These are phyloP conservation scores for Noctua comes DNA, from an alignment of 2,888 invertebrate species.

Conservation along the genomic window DNA sequence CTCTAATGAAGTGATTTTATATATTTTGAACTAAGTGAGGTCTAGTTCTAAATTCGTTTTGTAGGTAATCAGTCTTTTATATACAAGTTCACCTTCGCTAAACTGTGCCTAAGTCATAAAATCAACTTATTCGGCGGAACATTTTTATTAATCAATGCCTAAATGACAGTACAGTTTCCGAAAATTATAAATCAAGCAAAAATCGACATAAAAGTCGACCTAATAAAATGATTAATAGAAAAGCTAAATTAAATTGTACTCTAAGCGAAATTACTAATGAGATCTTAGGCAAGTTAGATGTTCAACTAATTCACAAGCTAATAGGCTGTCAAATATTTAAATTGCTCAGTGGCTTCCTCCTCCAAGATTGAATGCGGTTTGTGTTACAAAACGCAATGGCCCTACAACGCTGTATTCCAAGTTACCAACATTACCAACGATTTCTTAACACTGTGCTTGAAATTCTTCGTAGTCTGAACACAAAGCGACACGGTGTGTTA, in stretches of 20 bases:
- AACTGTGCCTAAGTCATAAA: constrained; percentile 27
- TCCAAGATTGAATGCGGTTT: constrained; percentile 86
- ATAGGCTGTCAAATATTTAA: constrained; percentile 85
- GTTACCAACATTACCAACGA: constrained; percentile 51
- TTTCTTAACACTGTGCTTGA: constrained; percentile 59
- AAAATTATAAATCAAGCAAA: constrained; percentile 33
- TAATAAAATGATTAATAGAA: constrained; percentile 32
- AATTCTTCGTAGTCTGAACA: constrained; percentile 44
- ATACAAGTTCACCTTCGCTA: constrained; percentile 8
- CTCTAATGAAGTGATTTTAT: constrained; percentile 33
- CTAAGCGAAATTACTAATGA: constrained; percentile 61
- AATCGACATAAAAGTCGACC: constrained; percentile 2
- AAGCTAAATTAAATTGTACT: constrained; percentile 48
- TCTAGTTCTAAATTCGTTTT: constrained; percentile 9
- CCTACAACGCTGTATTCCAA: constrained; percentile 66
- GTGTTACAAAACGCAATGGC: constrained; percentile 77
- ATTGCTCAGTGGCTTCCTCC: constrained; percentile 83
- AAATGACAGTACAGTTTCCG: constrained; percentile 26
- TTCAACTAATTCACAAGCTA: constrained; percentile 72
- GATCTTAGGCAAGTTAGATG: constrained; percentile 61
- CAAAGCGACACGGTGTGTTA: constrained; percentile 43
- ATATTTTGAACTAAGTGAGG: not conserved
- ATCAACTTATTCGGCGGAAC: constrained; percentile 27
- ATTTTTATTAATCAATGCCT: constrained; percentile 39
- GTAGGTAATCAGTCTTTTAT: constrained; percentile 13